Base-by-base conservation (phyloP, 37 sponge, comb jelly and placozoan genomes). In the Halichondria panicea region DNA sequence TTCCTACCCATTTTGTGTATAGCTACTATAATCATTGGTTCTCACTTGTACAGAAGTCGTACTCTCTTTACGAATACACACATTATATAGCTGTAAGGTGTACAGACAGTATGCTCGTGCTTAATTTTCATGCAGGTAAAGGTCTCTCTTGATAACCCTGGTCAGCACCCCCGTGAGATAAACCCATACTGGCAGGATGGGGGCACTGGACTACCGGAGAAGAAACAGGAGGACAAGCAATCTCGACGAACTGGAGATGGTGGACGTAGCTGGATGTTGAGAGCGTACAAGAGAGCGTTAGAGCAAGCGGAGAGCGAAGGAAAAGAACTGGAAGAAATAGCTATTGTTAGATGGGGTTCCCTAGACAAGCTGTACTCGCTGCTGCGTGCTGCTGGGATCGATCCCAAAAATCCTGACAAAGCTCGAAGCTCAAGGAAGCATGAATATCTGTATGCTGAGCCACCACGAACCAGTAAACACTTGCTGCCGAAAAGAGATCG, bases 161-260 rank as follows among this genome's bases (percentile, higher is more conserved):
- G 92, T 8, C 78, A 69, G 33, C 91, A 94, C 54, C 77, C 88
- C 24, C 63, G 60, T 19, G 95, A 94, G 63, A 53, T 94, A 28
- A 94, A 94, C 41, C 92, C 87, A 8, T 94, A 60, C 76, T 94
- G 95, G 91, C 90, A 79, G 39, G 85, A 94, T 43, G 91, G 88
- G 13, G 95, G 95, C 0, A 71, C 21, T 40, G 92, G 95, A 3
- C 55, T 91, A 0, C 95, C 95, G 11, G 30, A 63, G 31, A 31
- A 1, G 18, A 24, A 37, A 25, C 35, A 25, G 9, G 28, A 19
- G 39, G 30, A 63, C 12, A 8, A 32, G 0, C 25, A 22, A 53
- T 4, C 15, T 0, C 18, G 55, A 1, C 32, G 61, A 33, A 53
- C 43, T 9, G 13, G n/a, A 34, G 78, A 66, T 55, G 84, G 83